Evolutionary conservation across 2,113 vertebrate genomes (phyloP).

Genomic region (Diglossa brunneiventris): DNA sequence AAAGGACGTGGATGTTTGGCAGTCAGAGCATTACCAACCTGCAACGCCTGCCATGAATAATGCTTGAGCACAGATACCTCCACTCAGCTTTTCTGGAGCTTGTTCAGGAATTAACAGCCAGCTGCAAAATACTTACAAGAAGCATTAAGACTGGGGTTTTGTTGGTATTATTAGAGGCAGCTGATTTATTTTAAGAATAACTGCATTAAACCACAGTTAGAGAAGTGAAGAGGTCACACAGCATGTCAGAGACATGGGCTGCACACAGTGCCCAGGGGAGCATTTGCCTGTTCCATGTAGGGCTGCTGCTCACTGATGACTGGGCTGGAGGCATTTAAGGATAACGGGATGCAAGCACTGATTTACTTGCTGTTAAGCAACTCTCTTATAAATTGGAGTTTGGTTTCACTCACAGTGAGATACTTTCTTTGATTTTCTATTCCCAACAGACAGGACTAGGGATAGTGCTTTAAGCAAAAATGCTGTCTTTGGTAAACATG

Average conservation of each 20-base stretch:
- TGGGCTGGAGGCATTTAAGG: background rate
- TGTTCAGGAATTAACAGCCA: background rate
- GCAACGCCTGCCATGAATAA: background rate
- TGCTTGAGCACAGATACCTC: background rate
- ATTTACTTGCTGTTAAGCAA: background rate
- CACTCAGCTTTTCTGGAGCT: background rate
- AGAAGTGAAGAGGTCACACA: background rate
- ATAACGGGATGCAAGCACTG: background rate
- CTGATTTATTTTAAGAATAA: background rate
- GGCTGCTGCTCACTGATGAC: background rate
- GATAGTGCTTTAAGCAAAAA: background rate
- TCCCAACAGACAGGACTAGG: background rate
- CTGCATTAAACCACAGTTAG: background rate
- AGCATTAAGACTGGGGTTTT: background rate
- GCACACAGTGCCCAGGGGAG: background rate
- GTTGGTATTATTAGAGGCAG: background rate
- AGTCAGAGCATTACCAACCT: background rate
- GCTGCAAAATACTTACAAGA: background rate
- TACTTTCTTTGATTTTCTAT: background rate
- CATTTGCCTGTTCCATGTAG: background rate
- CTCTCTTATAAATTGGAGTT: background rate
- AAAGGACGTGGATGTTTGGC: background rate
- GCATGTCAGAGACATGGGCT: background rate
- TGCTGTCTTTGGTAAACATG: background rate
- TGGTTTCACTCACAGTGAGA: background rate